Evolutionary conservation across 2,888 invertebrate genomes (phyloP).

Genomic region (Thecophora atra): DNA sequence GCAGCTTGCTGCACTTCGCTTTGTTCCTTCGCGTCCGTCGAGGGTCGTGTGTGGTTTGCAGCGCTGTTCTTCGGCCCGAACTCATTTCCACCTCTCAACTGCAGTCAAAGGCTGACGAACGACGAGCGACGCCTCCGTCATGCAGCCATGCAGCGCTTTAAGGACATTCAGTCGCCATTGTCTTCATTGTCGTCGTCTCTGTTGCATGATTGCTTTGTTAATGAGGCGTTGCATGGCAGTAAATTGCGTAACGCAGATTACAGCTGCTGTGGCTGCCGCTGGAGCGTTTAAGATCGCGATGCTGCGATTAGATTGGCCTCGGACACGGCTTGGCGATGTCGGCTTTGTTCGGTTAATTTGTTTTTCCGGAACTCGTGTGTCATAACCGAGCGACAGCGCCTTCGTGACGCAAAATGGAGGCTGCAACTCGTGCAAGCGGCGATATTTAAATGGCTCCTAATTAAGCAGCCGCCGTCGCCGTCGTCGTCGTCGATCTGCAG

Average conservation of each 20-base stretch:
- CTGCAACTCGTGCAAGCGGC: background rate
- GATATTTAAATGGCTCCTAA: slow-evolving; percentile 13
- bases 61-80: background rate
- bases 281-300: slow-evolving; percentile 19
- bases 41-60: slow-evolving; percentile 12
- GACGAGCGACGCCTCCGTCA: too few relatives aligned
- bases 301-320: slow-evolving; percentile 21
- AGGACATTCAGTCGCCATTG: background rate
- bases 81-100: slow-evolving; percentile 19
- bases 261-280: slow-evolving; percentile 25
- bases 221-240: slow-evolving; percentile 41
- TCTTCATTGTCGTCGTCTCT: slow-evolving; percentile 4
- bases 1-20: background rate
- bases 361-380: background rate
- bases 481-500: background rate
- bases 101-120: background rate
- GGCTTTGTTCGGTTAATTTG: slow-evolving; percentile 26
- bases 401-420: too few relatives aligned
- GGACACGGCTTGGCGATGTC: background rate
- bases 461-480: too few relatives aligned
- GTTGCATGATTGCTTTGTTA: slow-evolving; percentile 36
- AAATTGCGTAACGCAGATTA: slow-evolving; percentile 42
- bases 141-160: too few relatives aligned
- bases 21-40: slow-evolving; percentile 16
- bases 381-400: too few relatives aligned